Evolutionary conservation across 2,888 invertebrate species (phyloP).

Genomic region (Chesias legatella): DNA sequence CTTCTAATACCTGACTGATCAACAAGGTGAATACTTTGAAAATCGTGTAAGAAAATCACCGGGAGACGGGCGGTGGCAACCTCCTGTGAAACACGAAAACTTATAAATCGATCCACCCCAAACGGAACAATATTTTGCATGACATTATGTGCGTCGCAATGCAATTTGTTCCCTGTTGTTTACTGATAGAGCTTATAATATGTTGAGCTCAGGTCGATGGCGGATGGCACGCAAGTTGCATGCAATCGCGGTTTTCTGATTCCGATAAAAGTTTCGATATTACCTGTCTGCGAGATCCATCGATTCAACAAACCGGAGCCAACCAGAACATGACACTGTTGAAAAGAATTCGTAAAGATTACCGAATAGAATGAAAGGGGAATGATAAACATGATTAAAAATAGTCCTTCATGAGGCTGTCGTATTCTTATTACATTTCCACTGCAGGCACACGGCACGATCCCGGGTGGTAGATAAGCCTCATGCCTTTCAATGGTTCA

Average conservation of each 20-base stretch:
- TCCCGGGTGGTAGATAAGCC: too few species aligned
- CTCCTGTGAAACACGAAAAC: conserved; percentile 37
- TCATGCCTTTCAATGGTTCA: too few species aligned
- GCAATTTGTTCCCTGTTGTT: conserved; percentile 19
- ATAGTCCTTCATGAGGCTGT: too few species aligned
- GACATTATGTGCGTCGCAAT: conserved; percentile 20
- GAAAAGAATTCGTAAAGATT: too few species aligned
- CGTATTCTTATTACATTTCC: too few species aligned
- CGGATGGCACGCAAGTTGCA: conserved; percentile 39
- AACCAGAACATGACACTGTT: too few species aligned
- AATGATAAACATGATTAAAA: too few species aligned
- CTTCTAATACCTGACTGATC: too few species aligned
- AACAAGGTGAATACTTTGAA: too few species aligned
- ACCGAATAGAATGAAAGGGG: too few species aligned
- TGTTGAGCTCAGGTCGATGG: conserved; percentile 22
- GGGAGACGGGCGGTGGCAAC: conserved; percentile 17
- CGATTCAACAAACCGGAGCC: conserved; percentile 18
- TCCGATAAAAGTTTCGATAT: conserved; percentile 30
- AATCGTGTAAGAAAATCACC: too few species aligned
- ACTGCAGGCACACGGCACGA: too few species aligned
- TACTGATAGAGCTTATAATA: conserved; percentile 19
- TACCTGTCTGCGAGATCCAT: conserved; percentile 17
- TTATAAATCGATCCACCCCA: conserved; percentile 50
- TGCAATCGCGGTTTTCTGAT: conserved; percentile 27
- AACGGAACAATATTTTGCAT: conserved; percentile 48